These are phyloP conservation scores for Pangasianodon gigas DNA, from an alignment of 2,113 vertebrate species.

Conservation along the genomic window DNA sequence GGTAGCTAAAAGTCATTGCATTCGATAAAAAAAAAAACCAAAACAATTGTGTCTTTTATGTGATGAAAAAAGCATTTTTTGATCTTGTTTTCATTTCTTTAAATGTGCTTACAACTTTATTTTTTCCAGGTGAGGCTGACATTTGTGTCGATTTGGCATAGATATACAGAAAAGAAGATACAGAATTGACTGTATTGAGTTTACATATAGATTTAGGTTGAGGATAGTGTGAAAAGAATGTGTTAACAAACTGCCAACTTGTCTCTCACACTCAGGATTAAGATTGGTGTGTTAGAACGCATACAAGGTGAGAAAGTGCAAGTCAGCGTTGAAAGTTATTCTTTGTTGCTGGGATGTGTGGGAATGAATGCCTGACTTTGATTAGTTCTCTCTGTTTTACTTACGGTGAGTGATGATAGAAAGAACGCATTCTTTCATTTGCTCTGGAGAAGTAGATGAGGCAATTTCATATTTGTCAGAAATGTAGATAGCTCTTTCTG, in stretches of 20 bases:
- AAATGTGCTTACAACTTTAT: not conserved
- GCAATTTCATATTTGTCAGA: not conserved
- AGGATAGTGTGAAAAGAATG: not conserved
- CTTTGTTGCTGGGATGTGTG: not conserved
- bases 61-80: not conserved
- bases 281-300: not conserved
- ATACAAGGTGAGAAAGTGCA: not conserved
- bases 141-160: not conserved
- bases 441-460: not conserved
- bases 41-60: not conserved
- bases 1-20: not conserved
- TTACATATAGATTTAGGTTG: not conserved
- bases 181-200: not conserved
- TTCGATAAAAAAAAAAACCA: not conserved
- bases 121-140: not conserved
- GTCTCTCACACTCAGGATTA: conserved; percentile 27
- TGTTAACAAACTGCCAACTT: not conserved
- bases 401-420: conserved; percentile 20
- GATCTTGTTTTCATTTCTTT: not conserved
- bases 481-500: not conserved
- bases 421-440: not conserved
- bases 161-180: not conserved
- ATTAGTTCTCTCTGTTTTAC: conserved; percentile 32
- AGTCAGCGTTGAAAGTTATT: not conserved
- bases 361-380: conserved; percentile 20